These are phyloP conservation scores for Tor tambroides DNA, from an alignment of 2,113 vertebrate genomes.

Conservation along the genomic window DNA sequence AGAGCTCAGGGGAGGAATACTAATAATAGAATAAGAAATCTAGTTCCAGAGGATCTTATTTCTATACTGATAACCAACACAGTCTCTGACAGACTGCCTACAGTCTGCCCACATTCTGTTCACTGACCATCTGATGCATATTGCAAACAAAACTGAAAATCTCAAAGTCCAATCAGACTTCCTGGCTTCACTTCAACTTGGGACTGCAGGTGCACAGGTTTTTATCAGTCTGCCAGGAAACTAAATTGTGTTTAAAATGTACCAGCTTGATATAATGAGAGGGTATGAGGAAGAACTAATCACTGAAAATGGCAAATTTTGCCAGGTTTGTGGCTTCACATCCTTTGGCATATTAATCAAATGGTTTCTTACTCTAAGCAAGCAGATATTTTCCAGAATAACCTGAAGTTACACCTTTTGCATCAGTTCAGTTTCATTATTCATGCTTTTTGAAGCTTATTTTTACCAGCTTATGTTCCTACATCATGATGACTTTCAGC, in stretches of 20 bases:
- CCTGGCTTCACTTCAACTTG: neutral
- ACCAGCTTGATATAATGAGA: neutral
- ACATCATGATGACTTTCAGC: neutral
- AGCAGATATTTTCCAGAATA: neutral
- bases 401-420: neutral
- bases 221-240: neutral
- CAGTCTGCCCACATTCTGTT: slow-evolving; percentile 4
- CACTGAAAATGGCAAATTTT: neutral
- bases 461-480: neutral
- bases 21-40: neutral
- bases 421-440: neutral
- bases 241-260: neutral
- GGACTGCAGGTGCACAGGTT: neutral
- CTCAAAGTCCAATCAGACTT: neutral
- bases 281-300: neutral
- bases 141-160: neutral
- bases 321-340: neutral
- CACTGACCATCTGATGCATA: slow-evolving; percentile 3
- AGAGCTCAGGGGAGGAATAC: neutral
- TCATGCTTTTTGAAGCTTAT: neutral
- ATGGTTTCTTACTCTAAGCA: neutral
- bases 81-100: neutral
- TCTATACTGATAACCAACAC: neutral
- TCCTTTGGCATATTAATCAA: neutral
- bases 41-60: neutral